A percentile compares a stretch with the other conserved stretches of the same genome.
Evolutionary conservation across 2,113 vertebrate genomes (phyloP).

Genomic region (Dasyornis broadbenti): DNA sequence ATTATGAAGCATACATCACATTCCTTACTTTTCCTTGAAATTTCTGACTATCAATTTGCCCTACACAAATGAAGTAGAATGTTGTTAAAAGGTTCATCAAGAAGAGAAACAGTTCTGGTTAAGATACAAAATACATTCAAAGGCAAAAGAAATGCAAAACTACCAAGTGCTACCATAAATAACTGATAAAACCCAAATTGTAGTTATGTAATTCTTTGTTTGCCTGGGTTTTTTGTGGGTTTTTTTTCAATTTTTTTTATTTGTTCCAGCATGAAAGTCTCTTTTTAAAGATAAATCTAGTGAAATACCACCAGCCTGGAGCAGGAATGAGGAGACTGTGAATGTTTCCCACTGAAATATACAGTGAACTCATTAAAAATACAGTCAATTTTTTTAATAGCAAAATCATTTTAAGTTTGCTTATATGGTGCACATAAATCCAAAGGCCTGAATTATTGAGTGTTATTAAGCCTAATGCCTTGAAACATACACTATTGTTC

Average conservation of each 20-base stretch:
- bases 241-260: neutral
- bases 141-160: neutral
- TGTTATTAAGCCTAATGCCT: neutral
- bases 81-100: neutral
- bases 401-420: constrained; percentile 43
- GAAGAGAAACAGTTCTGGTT: neutral
- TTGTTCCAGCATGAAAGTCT: neutral
- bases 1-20: neutral
- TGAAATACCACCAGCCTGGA: neutral
- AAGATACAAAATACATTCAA: neutral
- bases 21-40: neutral
- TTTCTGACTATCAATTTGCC: neutral
- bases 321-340: neutral
- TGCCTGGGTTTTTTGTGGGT: neutral
- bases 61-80: neutral
- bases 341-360: constrained; percentile 16
- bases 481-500: neutral
- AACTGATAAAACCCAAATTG: neutral
- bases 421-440: constrained; percentile 25
- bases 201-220: neutral
- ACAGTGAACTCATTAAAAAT: constrained; percentile 41
- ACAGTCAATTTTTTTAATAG: constrained; percentile 26
- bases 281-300: neutral
- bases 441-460: neutral
- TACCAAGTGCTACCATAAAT: neutral